These are phyloP conservation scores for Cryptosula pallasiana DNA, from an alignment of 2,888 invertebrate genomes.

Conservation along the genomic window DNA sequence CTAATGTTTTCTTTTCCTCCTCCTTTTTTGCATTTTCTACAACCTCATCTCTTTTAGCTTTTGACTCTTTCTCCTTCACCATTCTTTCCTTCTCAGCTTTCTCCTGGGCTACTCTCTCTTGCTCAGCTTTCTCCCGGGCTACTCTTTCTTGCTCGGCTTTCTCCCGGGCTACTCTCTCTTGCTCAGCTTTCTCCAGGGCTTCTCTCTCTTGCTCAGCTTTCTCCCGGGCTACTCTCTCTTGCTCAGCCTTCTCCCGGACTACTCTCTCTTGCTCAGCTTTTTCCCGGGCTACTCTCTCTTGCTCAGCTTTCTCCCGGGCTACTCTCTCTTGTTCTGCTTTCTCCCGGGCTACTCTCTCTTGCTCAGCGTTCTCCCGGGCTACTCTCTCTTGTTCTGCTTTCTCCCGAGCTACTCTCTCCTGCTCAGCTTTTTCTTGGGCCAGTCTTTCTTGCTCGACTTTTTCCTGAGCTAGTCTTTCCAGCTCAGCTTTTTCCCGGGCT, in stretches of 20 bases:
- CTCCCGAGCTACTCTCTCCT: neutral
- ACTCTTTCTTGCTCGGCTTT: too few species aligned
- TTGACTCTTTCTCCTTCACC: too few species aligned
- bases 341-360: neutral
- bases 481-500: constrained; percentile 5
- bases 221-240: neutral
- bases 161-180: too few species aligned
- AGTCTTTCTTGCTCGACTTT: constrained; percentile 6
- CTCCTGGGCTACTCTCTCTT: too few species aligned
- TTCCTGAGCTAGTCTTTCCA: neutral
- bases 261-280: neutral
- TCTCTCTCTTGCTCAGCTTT: constrained; percentile 10
- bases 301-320: neutral
- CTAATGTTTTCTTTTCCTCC: too few species aligned
- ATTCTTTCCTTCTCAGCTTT: too few species aligned
- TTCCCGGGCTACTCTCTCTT: constrained; percentile 3
- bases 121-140: too few species aligned
- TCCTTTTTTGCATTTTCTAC: too few species aligned
- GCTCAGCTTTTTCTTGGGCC: neutral
- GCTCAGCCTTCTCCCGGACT: neutral
- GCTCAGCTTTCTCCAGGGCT: too few species aligned
- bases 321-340: constrained; percentile 10
- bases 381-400: neutral
- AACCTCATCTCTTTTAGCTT: too few species aligned
- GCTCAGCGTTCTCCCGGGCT: neutral